Evolutionary conservation across 1,140 invertebrate genomes (phyloP).

Genomic region (Brachionus manjavacas): DNA sequence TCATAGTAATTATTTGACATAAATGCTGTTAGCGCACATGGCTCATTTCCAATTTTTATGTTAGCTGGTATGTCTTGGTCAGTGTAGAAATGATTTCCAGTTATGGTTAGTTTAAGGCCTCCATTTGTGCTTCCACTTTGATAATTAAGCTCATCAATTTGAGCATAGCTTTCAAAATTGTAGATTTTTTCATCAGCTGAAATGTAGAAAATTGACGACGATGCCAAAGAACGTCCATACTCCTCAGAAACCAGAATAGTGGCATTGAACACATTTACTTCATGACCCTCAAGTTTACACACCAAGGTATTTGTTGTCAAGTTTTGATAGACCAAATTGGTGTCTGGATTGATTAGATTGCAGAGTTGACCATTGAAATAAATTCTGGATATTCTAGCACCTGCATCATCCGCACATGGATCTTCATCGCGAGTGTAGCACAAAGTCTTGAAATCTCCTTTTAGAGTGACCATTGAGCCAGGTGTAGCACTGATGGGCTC

Average conservation of each 20-base stretch:
- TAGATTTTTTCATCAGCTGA: conserved; percentile 10
- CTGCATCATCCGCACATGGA: conserved; percentile 9
- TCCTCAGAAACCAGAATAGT: not conserved
- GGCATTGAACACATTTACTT: conserved; percentile 22
- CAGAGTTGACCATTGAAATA: conserved; percentile 34
- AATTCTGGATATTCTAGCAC: not conserved
- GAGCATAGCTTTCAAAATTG: conserved; percentile 42
- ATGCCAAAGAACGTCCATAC: not conserved
- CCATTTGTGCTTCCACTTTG: not conserved
- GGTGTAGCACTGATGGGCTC: conserved; percentile 44
- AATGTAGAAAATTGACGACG: not conserved
- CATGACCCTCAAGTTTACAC: conserved; percentile 15
- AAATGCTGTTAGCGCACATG: not conserved
- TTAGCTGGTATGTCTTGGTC: not conserved
- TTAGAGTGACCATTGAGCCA: conserved; percentile 44
- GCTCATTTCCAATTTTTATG: not conserved
- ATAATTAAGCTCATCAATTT: not conserved
- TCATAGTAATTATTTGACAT: not conserved
- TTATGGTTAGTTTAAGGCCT: not conserved
- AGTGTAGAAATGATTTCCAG: conserved; percentile 20
- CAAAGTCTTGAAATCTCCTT: conserved; percentile 43
- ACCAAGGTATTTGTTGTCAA: not conserved
- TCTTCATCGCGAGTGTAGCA: conserved; percentile 18
- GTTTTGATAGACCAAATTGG: not conserved
- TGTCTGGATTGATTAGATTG: conserved; percentile 13